Base-by-base conservation (phyloP, 1,140 invertebrate genomes). In the Drosophila repletoides region DNA sequence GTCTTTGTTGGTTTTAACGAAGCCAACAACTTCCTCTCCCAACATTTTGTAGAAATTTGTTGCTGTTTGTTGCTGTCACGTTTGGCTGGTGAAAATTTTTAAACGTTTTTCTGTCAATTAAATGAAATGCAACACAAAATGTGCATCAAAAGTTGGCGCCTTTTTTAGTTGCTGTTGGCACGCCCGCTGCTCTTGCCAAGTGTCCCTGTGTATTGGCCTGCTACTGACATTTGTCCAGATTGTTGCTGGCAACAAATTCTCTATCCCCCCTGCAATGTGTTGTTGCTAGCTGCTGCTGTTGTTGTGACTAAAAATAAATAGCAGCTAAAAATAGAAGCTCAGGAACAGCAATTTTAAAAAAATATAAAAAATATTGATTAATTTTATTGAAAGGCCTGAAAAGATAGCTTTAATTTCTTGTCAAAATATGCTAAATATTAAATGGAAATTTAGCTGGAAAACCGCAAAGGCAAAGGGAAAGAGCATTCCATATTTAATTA, bases 401-500 rank as follows among this genome's bases (percentile, higher is more conserved):
- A n/a, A n/a, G n/a, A n/a, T n/a, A n/a, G n/a, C n/a, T n/a, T n/a
- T n/a, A n/a, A n/a, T n/a, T n/a, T n/a, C n/a, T n/a, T n/a, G n/a
- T n/a, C 7, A 19, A 9, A 5, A 40, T 19, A 19, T 6, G 22
- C 5, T 29, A 17, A 28, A 24, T 26, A 10, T 31, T 19, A 29
- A 15, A 28, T 22, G 14, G 7, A 31, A n/a, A 15, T 56, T 9
- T 22, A 19, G 36, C 7, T 41, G 9, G n/a, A n/a, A 10, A 31
- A 41, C 41, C 41, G 21, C 29, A 33, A 21, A n/a, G n/a, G n/a
- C n/a, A n/a, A 38, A n/a, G 10, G 14, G 14, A 52, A 45, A 29
- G 38, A 45, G 41, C 12, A 38, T 64, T 56, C 31, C 24, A 59
- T 49, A 65, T 58, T 59, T 65, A 59, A 65, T 65, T 60, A 51